Conservation (phyloP, 1,140 invertebrate species). For the Aphidius ervi region DNA sequence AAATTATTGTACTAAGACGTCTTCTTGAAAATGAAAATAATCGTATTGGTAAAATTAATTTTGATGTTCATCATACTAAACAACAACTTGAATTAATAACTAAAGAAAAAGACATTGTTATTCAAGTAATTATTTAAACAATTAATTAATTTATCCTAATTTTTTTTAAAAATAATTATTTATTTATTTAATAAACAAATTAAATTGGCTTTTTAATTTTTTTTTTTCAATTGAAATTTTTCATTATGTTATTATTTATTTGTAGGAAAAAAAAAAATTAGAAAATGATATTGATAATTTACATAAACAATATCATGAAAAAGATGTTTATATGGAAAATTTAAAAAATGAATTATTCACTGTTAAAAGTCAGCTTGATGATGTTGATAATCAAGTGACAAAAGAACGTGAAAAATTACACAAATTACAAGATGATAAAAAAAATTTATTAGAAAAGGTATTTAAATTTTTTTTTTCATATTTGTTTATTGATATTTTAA, state of each 20-base stretch:
- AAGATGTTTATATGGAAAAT: conserved; percentile 43
- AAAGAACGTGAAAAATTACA: conserved; percentile 46
- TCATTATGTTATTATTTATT: conserved; percentile 12
- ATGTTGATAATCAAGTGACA: conserved; percentile 40
- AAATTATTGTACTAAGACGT: conserved; percentile 56
- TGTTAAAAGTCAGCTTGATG: conserved; percentile 32
- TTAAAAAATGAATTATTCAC: conserved; percentile 40
- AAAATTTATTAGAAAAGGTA: conserved; percentile 48
- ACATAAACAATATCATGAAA: conserved; percentile 41
- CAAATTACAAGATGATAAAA: conserved; percentile 47
- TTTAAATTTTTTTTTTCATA: conserved; percentile 5
- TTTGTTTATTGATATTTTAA: not conserved
- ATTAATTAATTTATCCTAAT: not conserved
- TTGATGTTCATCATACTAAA: conserved; percentile 54
- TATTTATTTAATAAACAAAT: not conserved
- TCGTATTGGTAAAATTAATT: conserved; percentile 52
- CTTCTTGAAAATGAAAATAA: conserved; percentile 57
- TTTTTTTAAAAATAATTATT: not conserved
- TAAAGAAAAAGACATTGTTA: conserved; percentile 45
- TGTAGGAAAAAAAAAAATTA: conserved; percentile 51
- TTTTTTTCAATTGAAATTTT: conserved; percentile 4
- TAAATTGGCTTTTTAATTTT: not conserved
- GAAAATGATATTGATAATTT: conserved; percentile 45
- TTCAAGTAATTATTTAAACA: conserved; percentile 29
- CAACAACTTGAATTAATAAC: conserved; percentile 39